Evolutionary conservation across 1,140 invertebrate genomes (phyloP).

Genomic region (Drosophila murphyi): DNA sequence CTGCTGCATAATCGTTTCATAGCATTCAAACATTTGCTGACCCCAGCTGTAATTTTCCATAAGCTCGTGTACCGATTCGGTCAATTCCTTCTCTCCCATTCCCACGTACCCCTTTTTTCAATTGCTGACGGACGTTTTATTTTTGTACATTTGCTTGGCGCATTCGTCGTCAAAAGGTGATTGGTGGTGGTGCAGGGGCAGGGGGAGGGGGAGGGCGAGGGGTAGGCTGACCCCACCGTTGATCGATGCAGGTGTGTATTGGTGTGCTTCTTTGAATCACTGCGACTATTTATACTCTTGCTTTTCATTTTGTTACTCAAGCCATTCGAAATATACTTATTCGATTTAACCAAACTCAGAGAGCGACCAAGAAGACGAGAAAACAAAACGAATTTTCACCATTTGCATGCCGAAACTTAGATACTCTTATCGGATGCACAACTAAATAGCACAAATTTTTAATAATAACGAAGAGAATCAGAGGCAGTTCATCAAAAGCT

Average conservation of each 20-base stretch:
- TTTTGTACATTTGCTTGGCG: slow-evolving; percentile 31
- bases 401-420: background rate
- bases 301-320: slow-evolving; percentile 70
- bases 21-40: slow-evolving; percentile 35
- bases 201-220: background rate
- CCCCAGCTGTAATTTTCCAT: slow-evolving; percentile 55
- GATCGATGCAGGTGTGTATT: slow-evolving; percentile 61
- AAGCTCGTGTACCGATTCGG: slow-evolving; percentile 27
- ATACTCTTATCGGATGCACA: slow-evolving; percentile 9
- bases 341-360: slow-evolving; percentile 51
- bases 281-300: slow-evolving; percentile 76
- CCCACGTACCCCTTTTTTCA: background rate
- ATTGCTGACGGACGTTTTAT: slow-evolving; percentile 39
- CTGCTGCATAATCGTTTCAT: slow-evolving; percentile 41
- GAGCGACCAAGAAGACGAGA: slow-evolving; percentile 42
- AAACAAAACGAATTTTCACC: background rate
- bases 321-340: slow-evolving; percentile 60
- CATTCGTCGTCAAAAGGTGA: slow-evolving; percentile 36
- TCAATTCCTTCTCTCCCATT: background rate
- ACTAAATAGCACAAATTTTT: background rate
- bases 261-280: slow-evolving; percentile 59
- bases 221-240: slow-evolving; percentile 41
- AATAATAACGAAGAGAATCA: background rate
- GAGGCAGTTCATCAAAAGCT: background rate
- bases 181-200: no score